Evolutionary conservation across 2,888 invertebrate genomes (phyloP).

Genomic region (Malacosoma neustria): DNA sequence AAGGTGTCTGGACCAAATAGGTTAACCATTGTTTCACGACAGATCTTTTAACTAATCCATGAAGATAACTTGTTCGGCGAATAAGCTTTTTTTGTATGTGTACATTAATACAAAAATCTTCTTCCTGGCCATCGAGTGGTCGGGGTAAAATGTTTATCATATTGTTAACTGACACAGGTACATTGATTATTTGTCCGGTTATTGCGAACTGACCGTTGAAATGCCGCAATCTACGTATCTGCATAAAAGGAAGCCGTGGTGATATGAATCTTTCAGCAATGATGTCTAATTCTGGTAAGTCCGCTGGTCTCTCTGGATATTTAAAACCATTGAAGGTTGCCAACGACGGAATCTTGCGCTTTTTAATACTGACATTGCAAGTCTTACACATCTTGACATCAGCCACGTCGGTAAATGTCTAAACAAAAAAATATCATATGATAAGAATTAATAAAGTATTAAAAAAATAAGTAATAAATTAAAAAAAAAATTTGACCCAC

Average conservation of each 20-base stretch:
- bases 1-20: too few relatives aligned
- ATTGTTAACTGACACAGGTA: constrained; percentile 21
- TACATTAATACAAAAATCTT: constrained; percentile 17
- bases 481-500: too few relatives aligned
- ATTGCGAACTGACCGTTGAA: constrained; percentile 20
- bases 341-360: constrained; percentile 5
- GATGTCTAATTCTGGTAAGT: constrained; percentile 18
- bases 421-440: too few relatives aligned
- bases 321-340: constrained; percentile 19
- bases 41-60: too few relatives aligned
- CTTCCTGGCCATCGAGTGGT: constrained; percentile 17
- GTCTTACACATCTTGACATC: too few relatives aligned
- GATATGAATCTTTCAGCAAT: constrained; percentile 20
- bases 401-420: too few relatives aligned
- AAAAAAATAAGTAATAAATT: too few relatives aligned
- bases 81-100: constrained; percentile 17
- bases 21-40: too few relatives aligned
- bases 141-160: constrained; percentile 23
- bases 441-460: too few relatives aligned
- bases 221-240: constrained; percentile 23
- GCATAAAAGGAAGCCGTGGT: constrained; percentile 24
- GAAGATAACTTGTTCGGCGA: too few relatives aligned
- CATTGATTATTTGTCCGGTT: constrained; percentile 25
- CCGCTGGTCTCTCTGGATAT: constrained; percentile 20
- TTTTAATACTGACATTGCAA: too few relatives aligned